Evolutionary conservation across 2,113 vertebrate genomes (phyloP), one percentile per base, ranked within the genome.

Genomic region (Catharus fuscescens): DNA sequence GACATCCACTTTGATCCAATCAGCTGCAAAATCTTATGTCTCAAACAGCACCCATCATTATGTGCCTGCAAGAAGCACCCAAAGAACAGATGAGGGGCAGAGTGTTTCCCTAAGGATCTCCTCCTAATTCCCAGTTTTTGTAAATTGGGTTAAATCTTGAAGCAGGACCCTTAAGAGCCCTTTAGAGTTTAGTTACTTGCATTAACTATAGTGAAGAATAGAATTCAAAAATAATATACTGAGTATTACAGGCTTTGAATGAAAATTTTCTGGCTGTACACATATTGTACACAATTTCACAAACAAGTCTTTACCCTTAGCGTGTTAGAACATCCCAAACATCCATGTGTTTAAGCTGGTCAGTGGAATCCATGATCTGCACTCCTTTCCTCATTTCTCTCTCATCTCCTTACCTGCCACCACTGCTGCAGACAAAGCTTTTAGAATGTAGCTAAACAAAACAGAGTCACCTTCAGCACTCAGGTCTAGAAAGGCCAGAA

Each of bases 1-100:
- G 0, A 1, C 3, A 20, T 24, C n/a, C 32, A 48, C n/a, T 24
- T 50, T 10, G 26, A 72, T 18, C 24, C 2, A 0, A 54, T 13
- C 56, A 74, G 13, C 19, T 34, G n/a, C 36, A 78, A 77, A 64
- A 84, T 9, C 24, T 21, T 42, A 4, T 54, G 54, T 70, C 42
- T 50, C 60, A 38, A 70, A 8, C n/a, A 64, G 44, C n/a, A 83
- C 10, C 44, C 40, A 29, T 34, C 9, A 1, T 34, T 29, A 19
- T 1, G 3, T 15, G 17, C 32, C 18, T 48, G 8, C 28, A 90
- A 77, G 56, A 80, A 65, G 14, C 14, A 13, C 8, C 44, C 29
- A 34, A 66, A 25, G 47, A 84, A 69, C 9, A 73, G 50, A 54
- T 12, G 5, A 48, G 28, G 54, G 50, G 56, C 14, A 44, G 23